Percentiles rank a stretch among this genome's conserved stretches.
phyloP scores from a whole-genome alignment of 2,888 invertebrate genomes.

The Oeneis ivallda region DNA sequence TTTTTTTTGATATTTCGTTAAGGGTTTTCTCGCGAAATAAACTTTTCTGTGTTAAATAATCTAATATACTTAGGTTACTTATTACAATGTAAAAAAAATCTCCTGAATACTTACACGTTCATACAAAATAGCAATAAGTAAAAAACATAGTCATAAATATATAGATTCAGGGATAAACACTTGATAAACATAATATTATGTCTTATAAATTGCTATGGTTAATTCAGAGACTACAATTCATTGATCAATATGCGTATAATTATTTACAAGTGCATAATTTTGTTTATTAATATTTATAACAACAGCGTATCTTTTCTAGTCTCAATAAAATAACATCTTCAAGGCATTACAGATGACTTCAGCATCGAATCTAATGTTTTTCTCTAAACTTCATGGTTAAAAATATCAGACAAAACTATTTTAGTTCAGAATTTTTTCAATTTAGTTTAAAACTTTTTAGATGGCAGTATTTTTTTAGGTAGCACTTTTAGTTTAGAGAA shows the following conservation, averaged over 20 bases:
- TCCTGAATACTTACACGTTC: slow-evolving; percentile 3
- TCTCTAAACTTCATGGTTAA: not conserved
- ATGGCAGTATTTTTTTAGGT: no score
- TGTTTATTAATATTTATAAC: not conserved
- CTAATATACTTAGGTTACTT: no score
- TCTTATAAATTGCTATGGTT: not conserved
- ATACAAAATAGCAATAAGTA: slow-evolving; percentile 27
- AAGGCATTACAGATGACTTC: not conserved
- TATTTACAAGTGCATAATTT: not conserved
- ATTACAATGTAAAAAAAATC: not conserved
- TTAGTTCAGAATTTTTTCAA: no score
- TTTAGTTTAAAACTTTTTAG: no score
- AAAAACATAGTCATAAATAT: not conserved
- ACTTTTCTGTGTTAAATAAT: no score
- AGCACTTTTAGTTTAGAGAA: not conserved
- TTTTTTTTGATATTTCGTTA: no score
- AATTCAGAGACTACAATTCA: not conserved
- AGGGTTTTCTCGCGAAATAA: no score
- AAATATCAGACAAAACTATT: no score
- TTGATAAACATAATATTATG: not conserved
- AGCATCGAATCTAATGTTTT: not conserved
- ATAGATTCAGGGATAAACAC: slow-evolving; percentile 9
- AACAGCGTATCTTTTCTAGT: not conserved
- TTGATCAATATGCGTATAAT: not conserved
- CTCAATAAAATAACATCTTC: slow-evolving; percentile 3